Evolutionary conservation across 2,797 vertebrate genomes (phyloP).

Genomic region (Sebastolobus alascanus): DNA sequence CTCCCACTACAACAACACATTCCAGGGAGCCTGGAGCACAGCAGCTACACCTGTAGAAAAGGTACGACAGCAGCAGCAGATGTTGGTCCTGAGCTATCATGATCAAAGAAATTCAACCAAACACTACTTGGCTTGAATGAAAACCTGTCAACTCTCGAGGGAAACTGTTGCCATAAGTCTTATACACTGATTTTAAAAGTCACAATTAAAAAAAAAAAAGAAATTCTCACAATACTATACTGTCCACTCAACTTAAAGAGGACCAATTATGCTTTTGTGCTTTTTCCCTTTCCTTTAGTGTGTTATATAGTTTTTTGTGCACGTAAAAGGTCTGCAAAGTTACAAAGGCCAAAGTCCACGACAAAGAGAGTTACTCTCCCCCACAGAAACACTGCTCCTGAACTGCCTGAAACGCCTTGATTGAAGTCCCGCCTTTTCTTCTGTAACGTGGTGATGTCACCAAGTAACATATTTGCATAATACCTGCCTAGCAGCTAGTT

Average conservation of each 20-base stretch:
- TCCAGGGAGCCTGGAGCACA: conserved; percentile 40
- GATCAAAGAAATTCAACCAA: background rate
- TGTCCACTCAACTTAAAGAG: background rate
- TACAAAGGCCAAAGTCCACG: too few species aligned
- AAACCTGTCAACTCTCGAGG: background rate
- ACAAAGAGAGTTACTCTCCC: too few species aligned
- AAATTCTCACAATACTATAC: background rate
- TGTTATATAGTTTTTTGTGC: too few species aligned
- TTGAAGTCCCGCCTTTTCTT: too few species aligned
- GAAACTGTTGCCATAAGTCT: background rate
- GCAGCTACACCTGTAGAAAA: conserved; percentile 27
- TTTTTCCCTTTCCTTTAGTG: too few species aligned
- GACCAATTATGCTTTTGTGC: too few species aligned
- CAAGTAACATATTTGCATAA: too few species aligned
- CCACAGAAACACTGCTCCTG: accelerated
- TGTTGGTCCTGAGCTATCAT: background rate
- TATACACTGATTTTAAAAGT: background rate
- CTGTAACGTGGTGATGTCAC: accelerated
- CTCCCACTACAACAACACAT: conserved; percentile 56
- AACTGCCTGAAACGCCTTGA: too few species aligned
- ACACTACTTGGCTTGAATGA: background rate
- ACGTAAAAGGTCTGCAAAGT: too few species aligned
- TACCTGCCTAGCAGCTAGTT: too few species aligned
- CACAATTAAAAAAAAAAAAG: background rate
- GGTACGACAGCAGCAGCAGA: conserved; percentile 49